phyloP scores from a whole-genome alignment of 1,140 invertebrate species.

The Fopius arisanus region DNA sequence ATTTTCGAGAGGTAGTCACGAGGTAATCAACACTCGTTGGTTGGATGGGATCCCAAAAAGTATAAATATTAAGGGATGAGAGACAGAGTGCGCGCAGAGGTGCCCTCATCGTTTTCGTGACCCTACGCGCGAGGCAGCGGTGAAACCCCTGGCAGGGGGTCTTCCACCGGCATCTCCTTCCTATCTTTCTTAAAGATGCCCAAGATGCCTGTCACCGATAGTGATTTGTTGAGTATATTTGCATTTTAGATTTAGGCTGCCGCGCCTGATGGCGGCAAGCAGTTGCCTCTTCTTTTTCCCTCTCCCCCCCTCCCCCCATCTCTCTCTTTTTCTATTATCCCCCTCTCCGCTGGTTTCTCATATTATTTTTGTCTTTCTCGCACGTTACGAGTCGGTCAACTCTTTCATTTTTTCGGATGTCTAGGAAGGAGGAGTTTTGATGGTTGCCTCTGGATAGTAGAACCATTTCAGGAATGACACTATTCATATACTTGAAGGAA shows the following conservation, averaged over 20 bases:
- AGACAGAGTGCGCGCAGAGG: neutral
- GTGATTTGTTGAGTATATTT: slow-evolving; percentile 65
- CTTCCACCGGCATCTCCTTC: slow-evolving; percentile 58
- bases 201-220: slow-evolving; percentile 63
- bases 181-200: slow-evolving; percentile 51
- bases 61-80: slow-evolving; percentile 1
- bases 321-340: slow-evolving; percentile 41
- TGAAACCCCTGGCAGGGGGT: slow-evolving; percentile 60
- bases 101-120: slow-evolving; percentile 10
- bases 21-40: neutral
- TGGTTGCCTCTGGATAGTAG: slow-evolving; percentile 18
- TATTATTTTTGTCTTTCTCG: neutral
- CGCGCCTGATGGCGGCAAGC: slow-evolving; percentile 43
- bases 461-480: slow-evolving; percentile 55
- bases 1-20: neutral
- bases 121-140: slow-evolving; percentile 28
- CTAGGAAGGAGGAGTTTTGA: slow-evolving; percentile 27
- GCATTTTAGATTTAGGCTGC: slow-evolving; percentile 65
- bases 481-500: slow-evolving; percentile 53
- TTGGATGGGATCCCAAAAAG: neutral
- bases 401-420: neutral
- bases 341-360: neutral
- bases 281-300: slow-evolving; percentile 31
- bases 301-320: slow-evolving; percentile 48
- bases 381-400: neutral